Evolutionary conservation across 1,140 invertebrate genomes (phyloP).

Genomic region (Oryctes rhinoceros): DNA sequence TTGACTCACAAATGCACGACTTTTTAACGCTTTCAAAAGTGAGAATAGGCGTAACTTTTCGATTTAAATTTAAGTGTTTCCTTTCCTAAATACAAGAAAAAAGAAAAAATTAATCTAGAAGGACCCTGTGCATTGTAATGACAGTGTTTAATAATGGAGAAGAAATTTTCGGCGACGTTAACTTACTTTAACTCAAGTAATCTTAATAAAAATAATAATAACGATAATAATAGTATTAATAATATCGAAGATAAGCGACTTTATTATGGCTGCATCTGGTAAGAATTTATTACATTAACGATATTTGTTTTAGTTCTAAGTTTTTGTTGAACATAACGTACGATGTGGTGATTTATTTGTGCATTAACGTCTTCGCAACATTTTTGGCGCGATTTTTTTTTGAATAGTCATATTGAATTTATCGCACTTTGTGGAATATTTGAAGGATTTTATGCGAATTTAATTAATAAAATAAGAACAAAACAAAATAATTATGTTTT

Average conservation of each 20-base stretch:
- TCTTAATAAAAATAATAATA: slow-evolving; percentile 21
- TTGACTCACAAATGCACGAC: slow-evolving; percentile 6
- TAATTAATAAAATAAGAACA: background rate
- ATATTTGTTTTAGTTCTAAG: background rate
- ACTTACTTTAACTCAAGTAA: background rate
- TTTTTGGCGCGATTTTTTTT: background rate
- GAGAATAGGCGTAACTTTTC: slow-evolving; percentile 1
- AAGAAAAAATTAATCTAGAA: background rate
- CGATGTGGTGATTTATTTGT: background rate
- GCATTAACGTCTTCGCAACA: background rate
- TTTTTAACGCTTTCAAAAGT: background rate
- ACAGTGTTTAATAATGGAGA: slow-evolving; percentile 40
- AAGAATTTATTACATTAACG: slow-evolving; percentile 1
- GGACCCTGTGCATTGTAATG: slow-evolving; percentile 18
- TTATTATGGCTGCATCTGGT: slow-evolving; percentile 38
- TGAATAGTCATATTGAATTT: background rate
- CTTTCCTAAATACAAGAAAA: background rate
- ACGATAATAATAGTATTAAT: background rate
- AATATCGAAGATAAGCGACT: slow-evolving; percentile 12
- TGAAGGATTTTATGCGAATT: background rate
- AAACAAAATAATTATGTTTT: background rate
- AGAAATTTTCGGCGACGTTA: slow-evolving; percentile 31
- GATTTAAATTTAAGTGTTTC: background rate
- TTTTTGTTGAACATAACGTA: background rate
- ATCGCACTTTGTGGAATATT: background rate